Percentiles rank a stretch among this genome's conserved stretches.
phyloP scores from a whole-genome alignment of 2,113 vertebrate genomes.

The Phoenicopterus ruber region DNA sequence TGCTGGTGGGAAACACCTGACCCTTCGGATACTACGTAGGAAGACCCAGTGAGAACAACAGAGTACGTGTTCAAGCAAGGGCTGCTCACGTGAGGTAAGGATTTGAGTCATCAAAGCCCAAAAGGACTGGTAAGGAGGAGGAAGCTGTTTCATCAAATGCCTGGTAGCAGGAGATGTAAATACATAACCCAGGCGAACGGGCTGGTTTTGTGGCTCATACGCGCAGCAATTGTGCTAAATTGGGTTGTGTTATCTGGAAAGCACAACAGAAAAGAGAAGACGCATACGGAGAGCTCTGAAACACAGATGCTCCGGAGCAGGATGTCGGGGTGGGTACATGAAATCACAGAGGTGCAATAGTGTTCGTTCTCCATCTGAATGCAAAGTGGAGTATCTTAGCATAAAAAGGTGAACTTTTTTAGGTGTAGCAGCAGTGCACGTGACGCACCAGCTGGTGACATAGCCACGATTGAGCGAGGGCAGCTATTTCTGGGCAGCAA shows the following conservation, averaged over 20 bases:
- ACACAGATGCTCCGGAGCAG: neutral
- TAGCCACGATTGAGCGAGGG: neutral
- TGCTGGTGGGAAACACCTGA: neutral
- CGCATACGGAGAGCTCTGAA: neutral
- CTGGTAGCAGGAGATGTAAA: constrained; percentile 37
- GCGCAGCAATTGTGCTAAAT: constrained; percentile 23
- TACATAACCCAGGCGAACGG: neutral
- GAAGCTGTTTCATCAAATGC: neutral
- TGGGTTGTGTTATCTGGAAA: constrained; percentile 14
- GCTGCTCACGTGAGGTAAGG: neutral
- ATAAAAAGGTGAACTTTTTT: neutral
- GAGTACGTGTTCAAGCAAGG: neutral
- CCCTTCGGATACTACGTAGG: neutral
- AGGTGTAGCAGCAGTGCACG: neutral
- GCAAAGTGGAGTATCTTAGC: neutral
- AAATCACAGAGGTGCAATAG: constrained; percentile 36
- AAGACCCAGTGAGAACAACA: neutral
- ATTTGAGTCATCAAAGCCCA: neutral
- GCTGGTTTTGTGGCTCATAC: neutral
- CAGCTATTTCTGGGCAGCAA: neutral
- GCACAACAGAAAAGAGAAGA: neutral
- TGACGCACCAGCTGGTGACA: neutral
- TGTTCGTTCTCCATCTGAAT: neutral
- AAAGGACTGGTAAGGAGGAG: neutral
- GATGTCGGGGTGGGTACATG: neutral